Evolutionary conservation across 2,888 invertebrate genomes (phyloP), one percentile per base, ranked within the genome.

Genomic region (Lutraria lutraria): DNA sequence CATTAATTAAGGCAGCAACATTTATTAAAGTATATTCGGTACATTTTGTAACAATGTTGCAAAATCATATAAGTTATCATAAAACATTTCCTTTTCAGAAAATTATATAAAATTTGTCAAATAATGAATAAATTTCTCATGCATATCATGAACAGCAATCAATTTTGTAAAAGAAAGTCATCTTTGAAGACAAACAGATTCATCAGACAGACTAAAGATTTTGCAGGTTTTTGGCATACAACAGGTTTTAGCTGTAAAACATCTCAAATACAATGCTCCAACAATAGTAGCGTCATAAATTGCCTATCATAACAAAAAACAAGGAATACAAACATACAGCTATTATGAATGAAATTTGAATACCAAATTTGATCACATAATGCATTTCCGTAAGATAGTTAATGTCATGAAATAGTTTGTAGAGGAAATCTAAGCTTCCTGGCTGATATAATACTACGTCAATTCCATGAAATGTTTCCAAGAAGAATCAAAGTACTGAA

Each of bases 341-440:
- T 34, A 34, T 76, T 76, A 31, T 76, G 76, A 76, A 76, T 76
- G 76, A 76, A 76, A 76, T 76, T 76, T 76, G 76, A 76, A 76
- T 76, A 34, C 34, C 34, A 76, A 76, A 68, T 68, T 25, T 68
- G n/a, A 68, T 68, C 63, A 60, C 60, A 68, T 25, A 25, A 25
- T 25, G 25, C 25, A 25, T 13, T 68, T 68, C n/a, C 63, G 43
- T 43, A 43, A 68, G 63, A 68, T 25, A 12, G 25, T 68, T 68
- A 68, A 68, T 68, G 63, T 68, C 25, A 68, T 25, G 25, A 25
- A n/a, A 60, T 43, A 60, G 8, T 68, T 25, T 68, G n/a, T 63
- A 63, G n/a, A 63, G 63, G 13, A 25, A n/a, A 4, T n/a, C 3
- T 68, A 68, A 68, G 25, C 43, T 8, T 68, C 63, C 63, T 25